These are phyloP conservation scores for Sarcophaga peregrina DNA, from an alignment of 1,140 invertebrate genomes.

Conservation along the genomic window DNA sequence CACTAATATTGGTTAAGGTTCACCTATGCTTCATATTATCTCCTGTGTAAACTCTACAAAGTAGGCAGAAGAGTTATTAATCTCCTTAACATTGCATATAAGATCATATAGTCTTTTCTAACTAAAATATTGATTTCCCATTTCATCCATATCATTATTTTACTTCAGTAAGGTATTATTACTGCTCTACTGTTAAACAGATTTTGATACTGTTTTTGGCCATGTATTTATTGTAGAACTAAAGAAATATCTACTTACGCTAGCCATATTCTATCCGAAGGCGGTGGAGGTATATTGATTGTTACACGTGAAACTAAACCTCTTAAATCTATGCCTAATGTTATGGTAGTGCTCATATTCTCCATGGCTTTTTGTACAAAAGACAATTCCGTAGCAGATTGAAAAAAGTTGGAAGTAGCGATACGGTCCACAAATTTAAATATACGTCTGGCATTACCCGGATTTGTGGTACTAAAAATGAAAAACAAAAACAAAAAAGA, in stretches of 20 bases:
- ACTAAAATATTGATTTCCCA: no score
- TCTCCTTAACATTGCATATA: no score
- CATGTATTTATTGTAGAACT: not conserved
- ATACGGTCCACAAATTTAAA: conserved; percentile 90
- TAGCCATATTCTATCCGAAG: conserved; percentile 92
- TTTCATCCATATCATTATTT: no score
- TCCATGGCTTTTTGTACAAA: conserved; percentile 85
- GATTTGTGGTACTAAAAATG: conserved; percentile 59
- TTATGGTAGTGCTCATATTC: conserved; percentile 90
- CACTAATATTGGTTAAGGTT: no score
- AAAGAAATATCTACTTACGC: conserved; percentile 64
- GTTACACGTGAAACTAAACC: conserved; percentile 84
- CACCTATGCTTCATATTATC: no score
- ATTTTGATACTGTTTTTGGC: not conserved
- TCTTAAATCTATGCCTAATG: conserved; percentile 88
- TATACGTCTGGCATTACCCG: conserved; percentile 70
- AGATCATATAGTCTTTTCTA: no score
- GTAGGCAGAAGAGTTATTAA: no score
- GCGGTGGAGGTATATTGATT: conserved; percentile 94
- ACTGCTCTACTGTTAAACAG: not conserved
- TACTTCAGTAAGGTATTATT: not conserved
- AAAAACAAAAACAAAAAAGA: not conserved
- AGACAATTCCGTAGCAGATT: conserved; percentile 76
- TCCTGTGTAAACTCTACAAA: no score
- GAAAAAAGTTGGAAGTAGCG: conserved; percentile 89